Percentiles rank a stretch among this genome's conserved stretches.
Conservation (phyloP, 2,888 invertebrate species). For the Schrankia costaestrigalis region DNA sequence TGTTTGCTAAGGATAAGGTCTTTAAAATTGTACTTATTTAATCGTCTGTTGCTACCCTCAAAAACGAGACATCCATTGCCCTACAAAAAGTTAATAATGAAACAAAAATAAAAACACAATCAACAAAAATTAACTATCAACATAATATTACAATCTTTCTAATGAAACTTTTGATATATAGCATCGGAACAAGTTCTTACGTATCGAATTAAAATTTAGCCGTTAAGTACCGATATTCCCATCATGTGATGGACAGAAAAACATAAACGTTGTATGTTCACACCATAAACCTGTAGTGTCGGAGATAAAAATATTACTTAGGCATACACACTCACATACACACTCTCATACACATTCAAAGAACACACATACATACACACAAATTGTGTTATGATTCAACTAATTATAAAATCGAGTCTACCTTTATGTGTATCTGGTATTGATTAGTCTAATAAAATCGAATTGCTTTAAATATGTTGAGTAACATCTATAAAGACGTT, state of each 20-base stretch:
- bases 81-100: too few species aligned
- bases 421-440: too few species aligned
- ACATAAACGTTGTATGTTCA: conserved; percentile 34
- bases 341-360: too few species aligned
- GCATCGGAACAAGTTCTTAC: conserved; percentile 17
- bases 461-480: too few species aligned
- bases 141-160: neutral
- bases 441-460: too few species aligned
- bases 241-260: conserved; percentile 21
- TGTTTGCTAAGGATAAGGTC: too few species aligned
- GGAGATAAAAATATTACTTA: conserved; percentile 29
- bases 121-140: conserved; percentile 11
- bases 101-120: conserved; percentile 11
- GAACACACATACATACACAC: conserved; percentile 19
- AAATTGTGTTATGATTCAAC: conserved; percentile 9
- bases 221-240: conserved; percentile 26
- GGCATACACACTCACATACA: too few species aligned
- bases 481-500: too few species aligned
- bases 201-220: conserved; percentile 25
- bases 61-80: too few species aligned
- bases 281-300: conserved; percentile 43
- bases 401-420: conserved; percentile 5
- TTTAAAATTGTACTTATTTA: too few species aligned
- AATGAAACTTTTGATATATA: conserved; percentile 8
- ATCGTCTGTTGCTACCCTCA: too few species aligned